Conservation (phyloP, 2,113 vertebrate genomes). For the Heteronetta atricapilla region DNA sequence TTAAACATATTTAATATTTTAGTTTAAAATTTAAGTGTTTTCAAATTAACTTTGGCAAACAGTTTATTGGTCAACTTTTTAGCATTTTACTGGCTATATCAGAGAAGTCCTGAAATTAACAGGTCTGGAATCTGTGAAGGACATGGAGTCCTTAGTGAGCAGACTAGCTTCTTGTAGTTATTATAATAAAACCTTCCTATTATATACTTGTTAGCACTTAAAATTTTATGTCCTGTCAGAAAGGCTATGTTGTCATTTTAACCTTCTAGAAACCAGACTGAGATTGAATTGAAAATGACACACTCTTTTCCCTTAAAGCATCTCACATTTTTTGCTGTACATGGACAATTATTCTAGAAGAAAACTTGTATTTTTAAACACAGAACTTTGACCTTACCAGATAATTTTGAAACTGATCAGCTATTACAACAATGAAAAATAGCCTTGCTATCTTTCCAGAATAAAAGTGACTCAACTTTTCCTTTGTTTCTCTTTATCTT, state of each 20-base stretch:
- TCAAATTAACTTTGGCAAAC: not conserved
- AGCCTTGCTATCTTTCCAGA: not conserved
- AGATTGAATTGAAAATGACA: constrained; percentile 5
- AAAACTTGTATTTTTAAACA: constrained; percentile 7
- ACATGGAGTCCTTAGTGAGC: not conserved
- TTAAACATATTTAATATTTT: not conserved
- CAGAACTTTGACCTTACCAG: not conserved
- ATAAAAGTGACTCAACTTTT: not conserved
- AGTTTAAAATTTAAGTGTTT: not conserved
- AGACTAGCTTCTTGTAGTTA: not conserved
- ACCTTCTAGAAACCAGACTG: constrained; percentile 9
- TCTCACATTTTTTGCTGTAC: not conserved
- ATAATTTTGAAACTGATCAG: not conserved
- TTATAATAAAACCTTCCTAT: constrained; percentile 35
- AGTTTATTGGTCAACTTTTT: not conserved
- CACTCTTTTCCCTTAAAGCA: not conserved
- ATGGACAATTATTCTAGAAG: not conserved
- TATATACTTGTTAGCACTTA: constrained; percentile 46
- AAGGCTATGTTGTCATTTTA: constrained; percentile 49
- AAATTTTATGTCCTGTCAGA: constrained; percentile 44
- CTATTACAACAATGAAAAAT: not conserved
- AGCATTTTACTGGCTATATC: not conserved
- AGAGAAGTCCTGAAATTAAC: constrained; percentile 12
- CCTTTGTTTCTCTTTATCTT: not conserved
- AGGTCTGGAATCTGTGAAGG: constrained; percentile 36